Conservation (phyloP, 2,888 invertebrate genomes). For the Ochlodes sylvanus region DNA sequence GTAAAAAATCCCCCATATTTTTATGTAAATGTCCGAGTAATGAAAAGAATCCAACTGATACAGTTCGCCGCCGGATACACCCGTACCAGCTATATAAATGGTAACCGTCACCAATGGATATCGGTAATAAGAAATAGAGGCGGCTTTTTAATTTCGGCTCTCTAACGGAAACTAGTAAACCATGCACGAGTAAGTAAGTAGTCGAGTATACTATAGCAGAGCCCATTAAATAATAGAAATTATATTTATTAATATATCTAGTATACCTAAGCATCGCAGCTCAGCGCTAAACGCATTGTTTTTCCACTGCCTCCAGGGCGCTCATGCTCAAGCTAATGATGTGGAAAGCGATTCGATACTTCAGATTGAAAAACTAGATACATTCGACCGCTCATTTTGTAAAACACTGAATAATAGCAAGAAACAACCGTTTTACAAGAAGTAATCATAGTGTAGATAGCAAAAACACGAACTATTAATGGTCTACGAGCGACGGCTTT, state of each 20-base stretch:
- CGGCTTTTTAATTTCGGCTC: too few relatives aligned
- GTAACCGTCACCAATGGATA: too few relatives aligned
- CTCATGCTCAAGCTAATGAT: slow-evolving; percentile 59
- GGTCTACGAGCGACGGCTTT: slow-evolving; percentile 61
- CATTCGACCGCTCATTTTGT: slow-evolving; percentile 67
- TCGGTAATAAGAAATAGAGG: too few relatives aligned
- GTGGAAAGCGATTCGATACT: slow-evolving; percentile 67
- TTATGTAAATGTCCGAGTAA: too few relatives aligned
- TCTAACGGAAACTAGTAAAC: too few relatives aligned
- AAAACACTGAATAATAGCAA: slow-evolving; percentile 74
- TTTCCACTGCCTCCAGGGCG: slow-evolving; percentile 23
- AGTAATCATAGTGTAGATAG: slow-evolving; percentile 75
- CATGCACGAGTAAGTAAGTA: too few relatives aligned
- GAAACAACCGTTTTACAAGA: slow-evolving; percentile 77
- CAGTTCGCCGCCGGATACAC: too few relatives aligned
- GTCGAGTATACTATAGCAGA: neutral
- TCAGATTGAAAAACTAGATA: slow-evolving; percentile 62
- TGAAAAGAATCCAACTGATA: too few relatives aligned
- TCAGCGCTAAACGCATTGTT: slow-evolving; percentile 25
- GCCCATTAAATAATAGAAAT: neutral
- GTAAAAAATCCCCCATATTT: neutral
- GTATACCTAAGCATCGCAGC: slow-evolving; percentile 11
- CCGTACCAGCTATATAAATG: too few relatives aligned
- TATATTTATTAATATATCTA: neutral
- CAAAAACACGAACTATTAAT: slow-evolving; percentile 75